These are phyloP conservation scores for Collichthys lucidus DNA, from an alignment of 2,113 vertebrate species.

Conservation along the genomic window DNA sequence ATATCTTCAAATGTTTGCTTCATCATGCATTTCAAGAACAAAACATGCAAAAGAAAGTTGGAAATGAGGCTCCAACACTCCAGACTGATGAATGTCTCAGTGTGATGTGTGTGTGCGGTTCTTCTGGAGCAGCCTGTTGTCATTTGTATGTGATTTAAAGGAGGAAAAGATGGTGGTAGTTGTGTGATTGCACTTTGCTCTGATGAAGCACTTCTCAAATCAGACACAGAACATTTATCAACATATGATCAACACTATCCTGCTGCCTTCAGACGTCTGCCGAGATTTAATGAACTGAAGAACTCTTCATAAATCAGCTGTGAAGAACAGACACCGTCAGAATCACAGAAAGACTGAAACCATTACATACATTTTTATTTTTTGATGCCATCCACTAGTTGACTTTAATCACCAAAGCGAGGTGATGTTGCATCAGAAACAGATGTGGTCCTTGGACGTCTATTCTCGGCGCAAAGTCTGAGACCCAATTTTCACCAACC, in stretches of 20 bases:
- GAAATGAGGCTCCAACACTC: not conserved
- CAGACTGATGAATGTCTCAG: not conserved
- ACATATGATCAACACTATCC: not conserved
- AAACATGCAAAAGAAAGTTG: not conserved
- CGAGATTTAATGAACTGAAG: constrained; percentile 1
- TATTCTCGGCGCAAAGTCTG: not conserved
- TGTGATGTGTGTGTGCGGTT: not conserved
- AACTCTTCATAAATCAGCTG: not conserved
- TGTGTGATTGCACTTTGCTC: not conserved
- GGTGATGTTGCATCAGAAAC: not conserved
- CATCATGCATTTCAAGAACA: not conserved
- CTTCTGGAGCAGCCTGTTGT: not conserved
- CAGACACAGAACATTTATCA: not conserved
- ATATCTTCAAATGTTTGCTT: not conserved
- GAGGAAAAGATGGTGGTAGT: not conserved
- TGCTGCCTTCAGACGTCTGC: not conserved
- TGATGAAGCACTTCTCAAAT: not conserved
- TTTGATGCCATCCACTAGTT: not conserved
- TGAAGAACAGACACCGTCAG: not conserved
- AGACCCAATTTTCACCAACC: not conserved
- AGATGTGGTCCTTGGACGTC: not conserved
- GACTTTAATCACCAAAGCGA: not conserved
- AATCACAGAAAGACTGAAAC: not conserved
- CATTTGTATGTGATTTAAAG: not conserved
- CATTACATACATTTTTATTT: not conserved